Evolutionary conservation across 2,888 invertebrate genomes (phyloP).

Genomic region (Marronus borbonicus): DNA sequence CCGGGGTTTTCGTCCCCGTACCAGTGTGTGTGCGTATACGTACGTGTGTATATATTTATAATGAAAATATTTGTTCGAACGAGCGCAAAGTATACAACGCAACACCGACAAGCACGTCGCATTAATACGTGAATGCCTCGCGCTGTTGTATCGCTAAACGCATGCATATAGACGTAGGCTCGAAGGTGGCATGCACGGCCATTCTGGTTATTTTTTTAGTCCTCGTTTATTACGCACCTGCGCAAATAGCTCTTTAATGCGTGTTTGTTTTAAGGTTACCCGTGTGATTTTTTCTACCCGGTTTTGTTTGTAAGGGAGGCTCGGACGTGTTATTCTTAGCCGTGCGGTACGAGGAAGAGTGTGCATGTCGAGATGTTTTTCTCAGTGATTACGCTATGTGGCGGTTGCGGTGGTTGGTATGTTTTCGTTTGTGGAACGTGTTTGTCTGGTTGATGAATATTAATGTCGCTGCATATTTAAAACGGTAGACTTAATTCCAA

Average conservation of each 20-base stretch:
- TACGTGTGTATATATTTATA: conserved; percentile 33
- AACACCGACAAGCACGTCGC: not conserved
- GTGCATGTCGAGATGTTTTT: not conserved
- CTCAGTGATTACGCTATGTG: conserved; percentile 3
- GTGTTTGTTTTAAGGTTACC: conserved; percentile 47
- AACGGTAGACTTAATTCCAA: no score
- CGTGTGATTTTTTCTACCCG: conserved; percentile 13
- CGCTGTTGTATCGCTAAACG: not conserved
- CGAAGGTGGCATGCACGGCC: conserved; percentile 13
- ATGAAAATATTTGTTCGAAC: conserved; percentile 46
- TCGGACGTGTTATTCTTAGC: conserved; percentile 15
- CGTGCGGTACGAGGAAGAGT: not conserved
- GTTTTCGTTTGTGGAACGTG: not conserved
- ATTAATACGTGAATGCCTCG: not conserved
- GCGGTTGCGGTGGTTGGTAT: not conserved
- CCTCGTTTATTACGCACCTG: conserved; percentile 43
- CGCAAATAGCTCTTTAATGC: conserved; percentile 49
- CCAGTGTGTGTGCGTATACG: no score
- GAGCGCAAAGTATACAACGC: conserved; percentile 31
- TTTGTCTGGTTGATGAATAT: conserved; percentile 18
- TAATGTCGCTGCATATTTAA: not conserved
- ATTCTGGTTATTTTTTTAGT: conserved; percentile 22
- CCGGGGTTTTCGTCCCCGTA: conserved; percentile 21
- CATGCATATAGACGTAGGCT: not conserved
- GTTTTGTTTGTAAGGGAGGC: conserved; percentile 11